These are phyloP conservation scores for Andrena fulva DNA, from an alignment of 2,888 invertebrate species.

Conservation along the genomic window DNA sequence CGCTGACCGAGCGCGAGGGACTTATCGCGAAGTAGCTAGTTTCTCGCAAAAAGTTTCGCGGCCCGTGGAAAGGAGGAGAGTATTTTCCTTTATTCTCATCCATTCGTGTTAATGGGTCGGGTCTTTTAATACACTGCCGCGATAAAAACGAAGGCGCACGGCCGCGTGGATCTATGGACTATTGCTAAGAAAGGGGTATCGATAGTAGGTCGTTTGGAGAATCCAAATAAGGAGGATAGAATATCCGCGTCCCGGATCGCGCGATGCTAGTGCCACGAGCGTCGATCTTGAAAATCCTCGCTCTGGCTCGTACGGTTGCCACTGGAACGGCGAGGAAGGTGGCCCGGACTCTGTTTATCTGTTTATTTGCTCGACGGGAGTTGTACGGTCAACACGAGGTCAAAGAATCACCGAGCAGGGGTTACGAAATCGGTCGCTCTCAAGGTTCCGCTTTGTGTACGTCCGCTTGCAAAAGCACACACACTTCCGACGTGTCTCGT, in stretches of 20 bases:
- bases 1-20: not conserved
- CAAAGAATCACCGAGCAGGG: constrained; percentile 18
- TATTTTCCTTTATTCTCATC: not conserved
- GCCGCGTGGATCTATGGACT: not conserved
- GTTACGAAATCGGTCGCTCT: constrained; percentile 65
- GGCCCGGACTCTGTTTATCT: no score
- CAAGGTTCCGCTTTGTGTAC: constrained; percentile 58
- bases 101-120: constrained; percentile 13
- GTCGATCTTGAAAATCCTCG: no score
- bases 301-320: no score
- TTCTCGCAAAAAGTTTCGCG: constrained; percentile 1
- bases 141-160: not conserved
- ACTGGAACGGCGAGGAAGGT: no score
- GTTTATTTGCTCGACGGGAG: not conserved
- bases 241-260: no score
- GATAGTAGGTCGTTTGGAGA: not conserved
- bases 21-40: not conserved
- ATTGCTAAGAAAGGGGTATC: not conserved
- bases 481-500: constrained; percentile 60
- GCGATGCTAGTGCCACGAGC: no score
- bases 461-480: constrained; percentile 54
- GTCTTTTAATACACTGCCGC: not conserved
- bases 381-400: constrained; percentile 12
- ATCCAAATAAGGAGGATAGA: no score
- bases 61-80: not conserved